These are phyloP conservation scores for Scelioninae gen. 2 DNA, from an alignment of 2,888 invertebrate genomes.

Conservation along the genomic window DNA sequence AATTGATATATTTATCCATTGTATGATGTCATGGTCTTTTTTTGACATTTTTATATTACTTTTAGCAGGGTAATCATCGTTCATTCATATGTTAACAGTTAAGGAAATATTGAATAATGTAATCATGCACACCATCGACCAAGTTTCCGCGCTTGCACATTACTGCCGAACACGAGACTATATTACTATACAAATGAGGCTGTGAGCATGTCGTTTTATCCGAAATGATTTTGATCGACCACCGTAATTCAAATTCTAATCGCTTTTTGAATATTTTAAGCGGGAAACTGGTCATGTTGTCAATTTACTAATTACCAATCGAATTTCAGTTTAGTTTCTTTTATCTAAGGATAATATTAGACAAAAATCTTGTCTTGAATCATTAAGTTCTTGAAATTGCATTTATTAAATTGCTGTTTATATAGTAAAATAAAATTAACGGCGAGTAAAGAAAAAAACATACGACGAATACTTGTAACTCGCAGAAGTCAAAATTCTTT, in stretches of 20 bases:
- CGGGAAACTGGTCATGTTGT: slow-evolving; percentile 45
- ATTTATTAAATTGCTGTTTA: slow-evolving; percentile 2
- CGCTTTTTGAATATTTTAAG: slow-evolving; percentile 16
- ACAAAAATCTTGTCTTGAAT: no score
- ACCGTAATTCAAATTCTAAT: slow-evolving; percentile 17
- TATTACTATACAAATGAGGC: slow-evolving; percentile 46
- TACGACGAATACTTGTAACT: not conserved
- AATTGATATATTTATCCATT: no score
- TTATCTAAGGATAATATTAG: not conserved
- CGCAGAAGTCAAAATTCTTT: slow-evolving; percentile 3
- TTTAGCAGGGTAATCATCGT: slow-evolving; percentile 20
- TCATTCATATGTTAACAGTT: slow-evolving; percentile 44
- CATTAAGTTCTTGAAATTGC: not conserved
- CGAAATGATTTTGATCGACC: slow-evolving; percentile 21
- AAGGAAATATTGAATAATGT: slow-evolving; percentile 49
- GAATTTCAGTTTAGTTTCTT: not conserved
- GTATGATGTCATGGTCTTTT: no score
- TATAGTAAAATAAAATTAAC: not conserved
- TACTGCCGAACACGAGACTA: slow-evolving; percentile 49
- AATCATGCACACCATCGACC: slow-evolving; percentile 52
- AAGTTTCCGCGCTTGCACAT: slow-evolving; percentile 52
- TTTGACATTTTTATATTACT: no score
- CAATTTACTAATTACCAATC: slow-evolving; percentile 19
- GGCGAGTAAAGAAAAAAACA: not conserved
- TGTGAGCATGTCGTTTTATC: slow-evolving; percentile 45